Evolutionary conservation across 2,113 vertebrate genomes (phyloP).

Genomic region (Rhagologus leucostigma): DNA sequence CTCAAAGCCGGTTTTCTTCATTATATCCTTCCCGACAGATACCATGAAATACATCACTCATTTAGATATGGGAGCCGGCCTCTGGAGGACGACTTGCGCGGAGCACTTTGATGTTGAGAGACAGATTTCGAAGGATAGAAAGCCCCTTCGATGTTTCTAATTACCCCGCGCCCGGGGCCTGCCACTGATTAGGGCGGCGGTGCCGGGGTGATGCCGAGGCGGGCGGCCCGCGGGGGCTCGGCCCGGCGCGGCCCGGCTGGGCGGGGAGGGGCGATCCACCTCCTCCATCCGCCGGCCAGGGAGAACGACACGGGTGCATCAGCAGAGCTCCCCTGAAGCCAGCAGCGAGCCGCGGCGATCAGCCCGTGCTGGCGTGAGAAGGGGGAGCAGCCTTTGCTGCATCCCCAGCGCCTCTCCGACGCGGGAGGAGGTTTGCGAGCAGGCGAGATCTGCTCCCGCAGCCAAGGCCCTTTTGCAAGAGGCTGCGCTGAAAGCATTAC

Average conservation of each 20-base stretch:
- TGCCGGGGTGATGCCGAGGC: not conserved
- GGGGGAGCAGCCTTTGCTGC: not conserved
- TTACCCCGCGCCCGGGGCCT: conserved; percentile 25
- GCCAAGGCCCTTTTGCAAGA: not conserved
- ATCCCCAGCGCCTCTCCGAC: not conserved
- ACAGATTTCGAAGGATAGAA: conserved; percentile 45
- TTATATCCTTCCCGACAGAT: conserved; percentile 20
- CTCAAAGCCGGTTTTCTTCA: conserved; percentile 21
- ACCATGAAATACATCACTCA: conserved; percentile 42
- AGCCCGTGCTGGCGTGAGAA: not conserved
- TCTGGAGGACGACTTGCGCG: conserved; percentile 22
- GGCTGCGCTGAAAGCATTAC: not conserved
- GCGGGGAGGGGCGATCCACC: not conserved
- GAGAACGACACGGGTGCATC: conserved; percentile 12
- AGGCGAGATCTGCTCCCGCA: not conserved
- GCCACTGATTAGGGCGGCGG: conserved; percentile 22
- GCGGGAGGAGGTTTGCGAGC: not conserved
- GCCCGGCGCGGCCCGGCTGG: not conserved
- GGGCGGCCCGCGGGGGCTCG: not conserved
- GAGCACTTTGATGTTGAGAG: conserved; percentile 53
- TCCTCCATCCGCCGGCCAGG: conserved; percentile 17
- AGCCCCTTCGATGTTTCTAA: conserved; percentile 50
- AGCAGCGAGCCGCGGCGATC: conserved; percentile 30
- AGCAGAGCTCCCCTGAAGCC: conserved; percentile 54
- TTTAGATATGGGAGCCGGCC: conserved; percentile 43